A percentile compares a stretch with the other conserved stretches of the same genome.
Evolutionary conservation across 1,140 invertebrate species (phyloP).

Genomic region (Zaprionus inermis): DNA sequence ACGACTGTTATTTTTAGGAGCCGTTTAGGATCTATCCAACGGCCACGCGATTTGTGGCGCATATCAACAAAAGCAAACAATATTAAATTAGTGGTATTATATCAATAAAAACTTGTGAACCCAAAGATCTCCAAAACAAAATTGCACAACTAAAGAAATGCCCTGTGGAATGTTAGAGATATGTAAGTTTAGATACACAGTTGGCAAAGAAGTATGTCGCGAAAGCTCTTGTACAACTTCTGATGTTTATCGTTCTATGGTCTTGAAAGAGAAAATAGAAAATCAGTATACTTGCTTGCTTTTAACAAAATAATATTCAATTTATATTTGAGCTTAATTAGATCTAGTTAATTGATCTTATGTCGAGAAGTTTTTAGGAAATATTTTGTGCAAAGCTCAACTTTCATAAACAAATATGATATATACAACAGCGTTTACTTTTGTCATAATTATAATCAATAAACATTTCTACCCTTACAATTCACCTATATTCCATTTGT

Average conservation of each 20-base stretch:
- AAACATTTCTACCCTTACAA: not conserved
- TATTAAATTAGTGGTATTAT: slow-evolving; percentile 44
- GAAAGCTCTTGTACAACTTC: slow-evolving; percentile 1
- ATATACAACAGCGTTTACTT: not conserved
- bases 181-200: not conserved
- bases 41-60: slow-evolving; percentile 31
- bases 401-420: slow-evolving; percentile 2
- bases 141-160: slow-evolving; percentile 17
- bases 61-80: slow-evolving; percentile 58
- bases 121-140: not conserved
- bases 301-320: not conserved
- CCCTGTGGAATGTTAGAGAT: slow-evolving; percentile 11
- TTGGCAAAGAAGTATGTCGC: not conserved
- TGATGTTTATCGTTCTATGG: not conserved
- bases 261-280: too few relatives aligned
- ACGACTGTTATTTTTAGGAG: slow-evolving; percentile 56
- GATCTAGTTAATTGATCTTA: not conserved
- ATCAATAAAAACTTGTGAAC: slow-evolving; percentile 34
- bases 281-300: too few relatives aligned
- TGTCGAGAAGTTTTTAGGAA: not conserved
- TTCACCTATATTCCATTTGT: not conserved
- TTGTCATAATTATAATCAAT: not conserved
- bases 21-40: slow-evolving; percentile 55
- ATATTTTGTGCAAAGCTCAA: not conserved
- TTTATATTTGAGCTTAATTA: not conserved